Evolutionary conservation across 2,113 vertebrate genomes (phyloP), one percentile per base, ranked within the genome.

Genomic region (Thryonomys swinderianus): DNA sequence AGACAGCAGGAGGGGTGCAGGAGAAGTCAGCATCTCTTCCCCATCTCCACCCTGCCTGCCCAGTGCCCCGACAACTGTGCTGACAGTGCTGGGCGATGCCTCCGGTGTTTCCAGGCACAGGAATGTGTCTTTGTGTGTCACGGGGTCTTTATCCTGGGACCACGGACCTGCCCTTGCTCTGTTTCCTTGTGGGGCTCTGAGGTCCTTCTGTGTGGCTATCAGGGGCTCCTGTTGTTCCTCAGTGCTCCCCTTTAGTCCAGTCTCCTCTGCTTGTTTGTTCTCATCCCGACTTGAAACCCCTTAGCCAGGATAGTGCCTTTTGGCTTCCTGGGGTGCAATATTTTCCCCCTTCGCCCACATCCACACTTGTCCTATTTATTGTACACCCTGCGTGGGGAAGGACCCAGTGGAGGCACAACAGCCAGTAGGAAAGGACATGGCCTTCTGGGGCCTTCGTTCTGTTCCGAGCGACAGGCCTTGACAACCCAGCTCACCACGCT

Each of bases 1-100:
- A 62, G 20, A 74, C 21, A 23, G 20, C 32, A 6, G 34, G 34
- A 3, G 55, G 34, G 59, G 11, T 4, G 20, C 10, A 62, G 34
- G 4, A 62, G 42, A 27, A 37, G 30, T 6, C 34, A 14, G 3
- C 3, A 5, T 4, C 23, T 5, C 40, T 30, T 90, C 78, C 13
- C 32, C 4, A 1, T 14, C 53, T 14, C 10, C 53, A n/a, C 57
- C 40, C 0, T 37, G n/a, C 42, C 37, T 34, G 0, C 12, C 80
- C 25, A 0, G 23, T 62, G 32, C 17, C 9, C n/a, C 23, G 61
- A 69, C 64, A 4, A 0, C 37, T 1, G 3, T 3, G 0, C 3
- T 4, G 59, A 27, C 2, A 3, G 20, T 20, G 30, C 16, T 7
- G 0, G 76, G 61, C 11, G 37, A 7, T 7, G 20, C 30, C 8